These are phyloP conservation scores for Hirtodrosophila trivittata DNA, from an alignment of 2,888 invertebrate genomes.

Conservation along the genomic window DNA sequence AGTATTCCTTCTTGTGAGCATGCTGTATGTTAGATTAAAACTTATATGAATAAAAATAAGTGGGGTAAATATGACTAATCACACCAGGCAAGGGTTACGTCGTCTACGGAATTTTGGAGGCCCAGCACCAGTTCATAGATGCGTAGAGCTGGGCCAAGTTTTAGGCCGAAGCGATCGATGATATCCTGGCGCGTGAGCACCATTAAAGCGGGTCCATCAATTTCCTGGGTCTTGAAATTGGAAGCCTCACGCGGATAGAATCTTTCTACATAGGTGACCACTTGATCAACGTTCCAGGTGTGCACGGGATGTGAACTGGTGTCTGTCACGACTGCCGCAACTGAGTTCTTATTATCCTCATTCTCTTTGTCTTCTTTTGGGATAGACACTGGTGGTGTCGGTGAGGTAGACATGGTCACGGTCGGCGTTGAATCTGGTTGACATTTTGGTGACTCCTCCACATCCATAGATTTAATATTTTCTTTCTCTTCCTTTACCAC, in stretches of 20 bases:
- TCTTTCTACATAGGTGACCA: constrained; percentile 90
- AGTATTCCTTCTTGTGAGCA: neutral
- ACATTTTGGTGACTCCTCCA: constrained; percentile 5
- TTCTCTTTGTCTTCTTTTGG: constrained; percentile 1
- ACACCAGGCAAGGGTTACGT: constrained; percentile 49
- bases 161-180: constrained; percentile 90
- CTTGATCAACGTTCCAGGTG: constrained; percentile 91
- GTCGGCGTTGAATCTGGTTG: neutral
- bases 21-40: neutral
- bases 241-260: constrained; percentile 92
- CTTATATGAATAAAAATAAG: neutral
- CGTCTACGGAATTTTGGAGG: constrained; percentile 43
- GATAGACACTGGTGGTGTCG: fast-evolving
- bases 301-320: constrained; percentile 42
- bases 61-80: constrained; percentile 17
- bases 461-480: neutral
- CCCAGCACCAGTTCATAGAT: constrained; percentile 89
- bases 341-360: neutral
- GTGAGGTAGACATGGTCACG: neutral
- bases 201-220: constrained; percentile 94
- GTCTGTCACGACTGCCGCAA: neutral
- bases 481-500: neutral
- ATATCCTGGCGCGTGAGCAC: constrained; percentile 94
- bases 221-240: constrained; percentile 93
- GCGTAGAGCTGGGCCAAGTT: constrained; percentile 94